Evolutionary conservation across 1,140 invertebrate genomes (phyloP), one percentile per base, ranked within the genome.

Genomic region (Ditylenchus dipsaci): DNA sequence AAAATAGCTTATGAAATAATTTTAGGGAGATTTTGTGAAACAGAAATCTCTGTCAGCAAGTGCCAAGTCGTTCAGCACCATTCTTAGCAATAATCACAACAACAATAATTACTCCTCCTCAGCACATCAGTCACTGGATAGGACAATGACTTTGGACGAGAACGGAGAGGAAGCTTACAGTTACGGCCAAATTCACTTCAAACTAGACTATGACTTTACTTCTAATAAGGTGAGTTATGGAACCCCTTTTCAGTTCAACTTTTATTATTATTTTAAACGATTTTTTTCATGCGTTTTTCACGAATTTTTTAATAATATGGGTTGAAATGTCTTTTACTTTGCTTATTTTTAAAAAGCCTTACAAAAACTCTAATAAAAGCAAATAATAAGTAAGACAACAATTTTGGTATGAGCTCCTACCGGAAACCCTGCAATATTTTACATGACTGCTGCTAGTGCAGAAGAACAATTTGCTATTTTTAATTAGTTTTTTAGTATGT

Each of bases 181-280:
- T 26, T 76, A 73, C 21, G 77, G 81, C 19, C 45, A 47, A 59
- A 63, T 79, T 38, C 74, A 82, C 42, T 80, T 71, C 27, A 76
- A 63, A 89, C 88, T 98, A 82, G 95, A 98, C 84, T 98, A 97
- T 84, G 95, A 98, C 84, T 98, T 98, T 88, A 95, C 97, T 85
- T 91, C 92, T 73, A 96, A 94, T 86, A 95, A 93, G 86, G 86
- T 87, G 82, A 78, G 71, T 73, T 7, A 13, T 15, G 19, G 21
- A 59, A n/a, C 1, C 7, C 21, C 11, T 8, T 7, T 17, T 23
- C 5, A n/a, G 1, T 26, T 29, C 26, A 26, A 45, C 8, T 9
- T 21, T 42, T 27, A 26, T 15, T 13, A 19, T 13, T 38, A 29
- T n/a, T 17, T 33, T 27, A 19, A 26, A 29, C 27, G 17, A 33